Evolutionary conservation across 2,113 vertebrate genomes (phyloP), one percentile per base, ranked within the genome.

Genomic region (Haliaeetus leucogaster): DNA sequence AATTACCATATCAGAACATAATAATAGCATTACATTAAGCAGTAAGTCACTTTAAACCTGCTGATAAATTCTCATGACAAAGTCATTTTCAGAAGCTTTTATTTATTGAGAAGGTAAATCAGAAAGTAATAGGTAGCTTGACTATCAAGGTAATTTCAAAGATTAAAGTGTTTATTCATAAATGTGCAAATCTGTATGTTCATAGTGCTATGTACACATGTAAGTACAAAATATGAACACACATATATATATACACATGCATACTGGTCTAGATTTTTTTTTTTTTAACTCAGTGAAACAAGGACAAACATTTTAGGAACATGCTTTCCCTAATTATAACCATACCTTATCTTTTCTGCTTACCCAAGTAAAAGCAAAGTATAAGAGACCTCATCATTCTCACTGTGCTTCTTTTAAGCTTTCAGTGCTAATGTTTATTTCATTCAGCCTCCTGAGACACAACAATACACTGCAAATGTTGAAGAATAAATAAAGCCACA

Each of bases 181-280:
- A 52, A 59, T 3, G 55, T 47, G 21, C 11, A 88, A 61, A 68
- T 71, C 32, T 67, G 20, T 40, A 5, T 14, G 25, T 36, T 34
- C 30, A 27, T 2, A 62, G 55, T 18, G 38, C n/a, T n/a, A 42
- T 0, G 16, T 53, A 50, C n/a, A 38, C 17, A 34, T 8, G 17
- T 12, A 32, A 89, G 70, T 56, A 71, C 19, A 38, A 29, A 48
- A 82, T 22, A 65, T 7, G 11, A 40, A 61, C 55, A 38, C 1
- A 68, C 3, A 45, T 4, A 53, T 4, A 53, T 4, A 42, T 2
- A 53, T 0, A 36, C 7, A 58, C 6, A 20, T 2, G 11, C 14
- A 32, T 8, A 26, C 19, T 30, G 87, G 47, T 13, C 34, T 55
- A 26, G n/a, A 34, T 23, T 29, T 17, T 36, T 63, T 16, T 16